Evolutionary conservation across 2,113 vertebrate species (phyloP), one percentile per base, ranked within the genome.

Genomic region (Paracanthobrama guichenoti): DNA sequence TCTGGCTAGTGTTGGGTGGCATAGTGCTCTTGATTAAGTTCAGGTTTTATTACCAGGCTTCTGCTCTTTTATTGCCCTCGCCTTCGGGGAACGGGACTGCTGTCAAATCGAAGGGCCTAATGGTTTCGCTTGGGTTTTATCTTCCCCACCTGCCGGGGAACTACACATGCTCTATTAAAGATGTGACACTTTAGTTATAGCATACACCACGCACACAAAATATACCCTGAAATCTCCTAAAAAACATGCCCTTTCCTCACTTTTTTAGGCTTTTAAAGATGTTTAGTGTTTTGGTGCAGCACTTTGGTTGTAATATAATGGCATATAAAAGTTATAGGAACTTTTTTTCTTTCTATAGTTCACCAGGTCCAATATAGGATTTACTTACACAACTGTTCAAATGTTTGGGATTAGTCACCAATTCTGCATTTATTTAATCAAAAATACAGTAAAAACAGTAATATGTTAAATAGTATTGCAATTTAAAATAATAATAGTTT

Each of bases 121-220:
- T 87, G 55, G 12, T 81, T 82, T 81, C 67, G 39, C 26, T 88
- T 86, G 73, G n/a, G 46, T 64, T 84, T 82, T 79, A 86, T 87
- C 59, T 69, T 35, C 42, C 39, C 42, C 73, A 18, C 69, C 44
- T 81, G 69, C 62, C 24, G 53, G 53, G 53, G 7, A 28, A 57
- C n/a, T 59, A 72, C 46, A 39, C 39, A 26, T 77, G 35, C 55
- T 66, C 31, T 77, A 67, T 77, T 84, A 79, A 42, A 22, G 66
- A 55, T 57, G 31, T 50, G 74, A 64, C 83, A 71, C n/a, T 50
- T 44, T 46, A 62, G 55, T 59, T 82, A 26, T 39, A 83, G 22
- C 74, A 69, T 13, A 20, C 22, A 26, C 24, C 31, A 50, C 53
- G 39, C 28, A 50, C 42, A 16, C 12, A 1, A 18, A 14, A 18